phyloP scores from a whole-genome alignment of 1,140 invertebrate genomes.

The Heterodera carotae region DNA sequence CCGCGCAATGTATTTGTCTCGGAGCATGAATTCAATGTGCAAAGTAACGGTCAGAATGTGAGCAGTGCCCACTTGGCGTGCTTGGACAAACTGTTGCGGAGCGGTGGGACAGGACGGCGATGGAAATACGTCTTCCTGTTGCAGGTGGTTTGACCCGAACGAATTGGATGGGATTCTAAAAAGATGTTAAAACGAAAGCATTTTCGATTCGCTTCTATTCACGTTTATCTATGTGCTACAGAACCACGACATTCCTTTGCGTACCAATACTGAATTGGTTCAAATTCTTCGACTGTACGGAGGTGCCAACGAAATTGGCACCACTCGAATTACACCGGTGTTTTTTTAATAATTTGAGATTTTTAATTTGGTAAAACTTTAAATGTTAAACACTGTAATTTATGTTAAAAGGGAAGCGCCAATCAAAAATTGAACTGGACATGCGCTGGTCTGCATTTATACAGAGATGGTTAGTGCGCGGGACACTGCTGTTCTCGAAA shows the following conservation, averaged over 20 bases:
- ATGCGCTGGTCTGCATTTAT: slow-evolving; percentile 30
- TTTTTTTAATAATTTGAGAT: no score
- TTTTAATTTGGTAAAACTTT: no score
- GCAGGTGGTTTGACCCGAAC: no score
- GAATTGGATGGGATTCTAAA: no score
- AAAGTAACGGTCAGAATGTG: slow-evolving; percentile 40
- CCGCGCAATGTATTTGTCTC: slow-evolving; percentile 45
- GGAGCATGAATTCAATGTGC: slow-evolving; percentile 27
- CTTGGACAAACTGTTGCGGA: slow-evolving; percentile 25
- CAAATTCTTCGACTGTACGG: slow-evolving; percentile 39
- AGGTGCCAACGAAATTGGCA: slow-evolving; percentile 45
- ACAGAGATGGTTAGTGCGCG: slow-evolving; percentile 48
- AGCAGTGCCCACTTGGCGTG: slow-evolving; percentile 37
- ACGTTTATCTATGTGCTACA: no score
- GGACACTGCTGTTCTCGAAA: no score
- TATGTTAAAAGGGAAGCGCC: background rate
- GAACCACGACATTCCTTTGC: slow-evolving; percentile 50
- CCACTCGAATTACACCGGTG: slow-evolving; percentile 17
- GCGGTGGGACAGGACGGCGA: no score
- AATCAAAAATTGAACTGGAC: slow-evolving; percentile 41
- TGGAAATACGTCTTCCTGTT: slow-evolving; percentile 41
- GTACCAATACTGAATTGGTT: slow-evolving; percentile 44
- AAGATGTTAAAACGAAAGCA: no score
- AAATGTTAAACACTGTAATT: no score
- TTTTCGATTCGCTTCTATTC: no score